Evolutionary conservation across 2,888 invertebrate genomes (phyloP), one percentile per base, ranked within the genome.

Genomic region (Ophioninae sp.): DNA sequence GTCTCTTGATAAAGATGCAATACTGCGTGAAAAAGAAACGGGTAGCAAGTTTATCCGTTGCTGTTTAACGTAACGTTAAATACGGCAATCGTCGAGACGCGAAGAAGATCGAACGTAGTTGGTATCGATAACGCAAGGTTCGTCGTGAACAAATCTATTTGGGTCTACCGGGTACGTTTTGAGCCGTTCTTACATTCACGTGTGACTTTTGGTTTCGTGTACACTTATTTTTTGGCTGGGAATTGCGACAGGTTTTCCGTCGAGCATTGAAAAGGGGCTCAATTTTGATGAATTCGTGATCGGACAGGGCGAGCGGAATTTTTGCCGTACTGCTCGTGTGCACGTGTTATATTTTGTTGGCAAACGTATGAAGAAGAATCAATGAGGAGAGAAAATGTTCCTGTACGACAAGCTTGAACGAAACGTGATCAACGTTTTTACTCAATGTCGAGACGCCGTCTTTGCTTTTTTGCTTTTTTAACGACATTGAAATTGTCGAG

Each of bases 1-100:
- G 90, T 91, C 91, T 90, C 89, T 89, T 89, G 74, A 86, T 88
- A 86, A 89, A 87, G 88, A 88, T 89, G 89, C 86, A 88, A 91
- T 91, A 90, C 90, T 91, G 90, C 87, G 83, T 73, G 59, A 57
- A 82, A 82, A 77, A 30, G 30, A 78, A 68, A 74, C 44, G 78
- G 50, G 75, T 81, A 84, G 70, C 67, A 84, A 81, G 72, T 82
- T 74, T 39, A 64, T 82, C 74, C 73, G 76, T 79, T 82, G 82
- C 80, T 82, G 77, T 64, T 81, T 79, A 78, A 80, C 80, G 57
- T 78, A 70, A 77, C 79, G 59, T 79, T 57, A 68, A 81, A 70
- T 83, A 68, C 75, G 64, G 20, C 67, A 59, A 79, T 62, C 70
- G 57, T 62, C 64, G 17, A 30, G 78, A 67, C 74, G 83, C 74